phyloP scores from a whole-genome alignment of 2,113 vertebrate species.

The Alligator sinensis region DNA sequence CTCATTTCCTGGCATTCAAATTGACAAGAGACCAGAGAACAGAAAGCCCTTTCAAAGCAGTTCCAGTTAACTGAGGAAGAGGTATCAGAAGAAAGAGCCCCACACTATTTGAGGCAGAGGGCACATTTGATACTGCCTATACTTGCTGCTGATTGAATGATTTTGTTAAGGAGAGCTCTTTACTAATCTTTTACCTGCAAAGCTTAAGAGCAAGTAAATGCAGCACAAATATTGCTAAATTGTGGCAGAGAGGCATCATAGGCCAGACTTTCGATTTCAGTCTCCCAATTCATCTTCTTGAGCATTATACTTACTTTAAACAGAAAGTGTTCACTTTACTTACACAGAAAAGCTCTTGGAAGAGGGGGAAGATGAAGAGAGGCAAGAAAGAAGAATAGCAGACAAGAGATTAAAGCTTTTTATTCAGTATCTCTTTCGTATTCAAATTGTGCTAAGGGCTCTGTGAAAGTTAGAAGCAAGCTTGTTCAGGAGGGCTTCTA shows the following conservation, averaged over 20 bases:
- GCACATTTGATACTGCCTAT: conserved; percentile 92
- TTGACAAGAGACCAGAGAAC: conserved; percentile 93
- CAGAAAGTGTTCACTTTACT: conserved; percentile 85
- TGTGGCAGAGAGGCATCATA: conserved; percentile 76
- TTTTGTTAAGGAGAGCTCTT: conserved; percentile 88
- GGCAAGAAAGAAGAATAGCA: conserved; percentile 82
- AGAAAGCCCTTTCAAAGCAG: conserved; percentile 93
- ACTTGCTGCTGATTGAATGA: conserved; percentile 92
- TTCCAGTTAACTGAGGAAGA: conserved; percentile 89
- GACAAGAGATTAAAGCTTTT: conserved; percentile 89
- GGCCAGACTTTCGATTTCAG: conserved; percentile 65
- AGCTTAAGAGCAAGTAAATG: conserved; percentile 78
- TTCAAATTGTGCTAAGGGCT: conserved; percentile 88
- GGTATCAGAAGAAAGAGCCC: conserved; percentile 90
- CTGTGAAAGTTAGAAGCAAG: conserved; percentile 88
- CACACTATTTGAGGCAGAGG: conserved; percentile 87
- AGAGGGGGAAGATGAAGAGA: conserved; percentile 81
- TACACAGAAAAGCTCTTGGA: conserved; percentile 84
- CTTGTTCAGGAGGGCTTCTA: conserved; percentile 88
- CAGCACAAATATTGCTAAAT: conserved; percentile 75
- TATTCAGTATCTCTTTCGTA: conserved; percentile 92
- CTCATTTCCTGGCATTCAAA: conserved; percentile 98
- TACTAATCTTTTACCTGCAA: conserved; percentile 93
- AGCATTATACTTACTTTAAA: conserved; percentile 82
- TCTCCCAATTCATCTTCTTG: conserved; percentile 73